phyloP scores from a whole-genome alignment of 2,797 vertebrate species.

The Sandelia bainsii region DNA sequence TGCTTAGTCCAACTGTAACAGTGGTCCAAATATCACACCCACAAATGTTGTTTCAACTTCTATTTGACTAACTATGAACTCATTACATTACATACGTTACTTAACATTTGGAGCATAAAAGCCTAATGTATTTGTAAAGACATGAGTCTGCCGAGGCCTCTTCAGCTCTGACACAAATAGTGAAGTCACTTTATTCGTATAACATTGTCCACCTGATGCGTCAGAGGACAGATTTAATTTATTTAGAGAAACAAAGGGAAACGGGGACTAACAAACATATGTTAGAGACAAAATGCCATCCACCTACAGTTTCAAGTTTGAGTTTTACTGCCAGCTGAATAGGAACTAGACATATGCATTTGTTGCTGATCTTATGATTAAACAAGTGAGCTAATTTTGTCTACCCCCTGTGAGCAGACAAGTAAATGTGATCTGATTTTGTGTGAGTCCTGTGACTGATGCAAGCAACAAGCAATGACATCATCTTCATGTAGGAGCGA shows the following conservation, averaged over 20 bases:
- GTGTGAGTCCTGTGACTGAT: slow-evolving; percentile 31
- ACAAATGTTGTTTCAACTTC: neutral
- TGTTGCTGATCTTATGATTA: neutral
- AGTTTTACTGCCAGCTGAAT: slow-evolving; percentile 28
- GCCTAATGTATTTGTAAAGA: slow-evolving; percentile 51
- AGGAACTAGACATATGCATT: neutral
- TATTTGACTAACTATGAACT: no score
- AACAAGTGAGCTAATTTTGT: slow-evolving; percentile 29
- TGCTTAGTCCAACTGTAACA: no score
- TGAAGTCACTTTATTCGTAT: slow-evolving; percentile 22
- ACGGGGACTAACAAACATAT: neutral
- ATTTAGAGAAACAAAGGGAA: slow-evolving; percentile 32
- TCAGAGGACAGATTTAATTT: slow-evolving; percentile 30
- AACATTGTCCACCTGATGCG: slow-evolving; percentile 27
- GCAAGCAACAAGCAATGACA: slow-evolving; percentile 25
- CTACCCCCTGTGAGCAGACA: neutral
- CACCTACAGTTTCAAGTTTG: slow-evolving; percentile 18
- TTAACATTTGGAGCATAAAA: slow-evolving; percentile 45
- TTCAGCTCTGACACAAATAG: slow-evolving; percentile 36
- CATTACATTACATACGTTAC: slow-evolving; percentile 25
- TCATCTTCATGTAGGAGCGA: slow-evolving; percentile 30
- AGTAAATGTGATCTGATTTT: slow-evolving; percentile 35
- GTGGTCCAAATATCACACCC: no score
- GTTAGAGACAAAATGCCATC: slow-evolving; percentile 9
- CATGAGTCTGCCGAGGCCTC: slow-evolving; percentile 15